Evolutionary conservation across 2,113 vertebrate species (phyloP).

Genomic region (Rhinolophus ferrumequinum): DNA sequence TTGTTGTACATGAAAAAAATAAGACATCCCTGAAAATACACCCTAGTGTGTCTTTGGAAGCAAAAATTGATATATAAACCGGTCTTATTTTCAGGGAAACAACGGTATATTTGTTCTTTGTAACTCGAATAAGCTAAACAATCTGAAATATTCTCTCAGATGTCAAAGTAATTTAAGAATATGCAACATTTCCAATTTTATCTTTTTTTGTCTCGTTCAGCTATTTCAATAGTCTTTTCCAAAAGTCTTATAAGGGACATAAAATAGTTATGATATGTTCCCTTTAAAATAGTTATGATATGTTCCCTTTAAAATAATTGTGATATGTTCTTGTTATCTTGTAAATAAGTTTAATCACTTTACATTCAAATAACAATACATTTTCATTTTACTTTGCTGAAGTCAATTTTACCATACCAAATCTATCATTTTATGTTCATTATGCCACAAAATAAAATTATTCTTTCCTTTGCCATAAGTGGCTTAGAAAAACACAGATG

Average conservation of each 20-base stretch:
- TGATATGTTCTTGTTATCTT: neutral
- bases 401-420: neutral
- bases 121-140: neutral
- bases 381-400: neutral
- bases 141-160: neutral
- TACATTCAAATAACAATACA: neutral
- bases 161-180: neutral
- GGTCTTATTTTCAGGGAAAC: too few relatives aligned
- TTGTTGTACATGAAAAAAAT: too few relatives aligned
- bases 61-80: too few relatives aligned
- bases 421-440: conserved; percentile 11
- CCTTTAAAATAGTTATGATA: neutral
- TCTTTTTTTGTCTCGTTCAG: neutral
- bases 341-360: neutral
- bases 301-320: neutral
- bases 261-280: neutral
- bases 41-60: too few relatives aligned
- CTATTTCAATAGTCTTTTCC: neutral
- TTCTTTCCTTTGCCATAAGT: neutral
- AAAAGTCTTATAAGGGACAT: neutral
- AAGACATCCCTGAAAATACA: too few relatives aligned
- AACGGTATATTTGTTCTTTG: neutral
- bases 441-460: neutral
- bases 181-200: neutral
- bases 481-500: neutral